Base-by-base conservation (phyloP, 2,113 vertebrate genomes). In the Carollia perspicillata region DNA sequence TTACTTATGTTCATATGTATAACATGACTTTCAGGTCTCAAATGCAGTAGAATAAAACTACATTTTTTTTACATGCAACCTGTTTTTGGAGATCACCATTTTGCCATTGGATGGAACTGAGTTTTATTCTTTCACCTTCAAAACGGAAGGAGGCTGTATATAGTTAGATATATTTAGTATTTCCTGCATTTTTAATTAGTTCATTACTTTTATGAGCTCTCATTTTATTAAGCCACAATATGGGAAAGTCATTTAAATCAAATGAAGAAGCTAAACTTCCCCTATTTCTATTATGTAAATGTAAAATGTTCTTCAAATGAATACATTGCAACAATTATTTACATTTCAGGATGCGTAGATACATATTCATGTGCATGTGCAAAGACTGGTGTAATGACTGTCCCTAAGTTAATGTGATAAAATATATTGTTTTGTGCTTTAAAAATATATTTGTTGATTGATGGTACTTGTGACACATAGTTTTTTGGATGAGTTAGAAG, bases 31-130 rank as follows among this genome's bases (percentile, higher is more conserved):
- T 89, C 5, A 71, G 44, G 23, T 12, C 53, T 6, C 7, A 51
- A 71, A 71, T 90, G 83, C 12, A 81, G 8, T 63, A 88, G 84
- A 55, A 75, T 49, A 63, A 20, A 28, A 33, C 3, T 14, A 37
- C 42, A 71, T 83, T 49, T 94, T 90, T 37, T 94, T 90, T n/a
- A 58, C 3, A 66, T 51, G 4, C 2, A 84, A 81, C 8, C 4
- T 79, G 6, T 40, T 71, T 93, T 92, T 83, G 33, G 44, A 86
- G 35, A 89, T 72, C 44, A 89, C 4, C 17, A 35, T 58, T 40
- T 93, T 40, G 1, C 14, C 17, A 16, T 47, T 35, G 47, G 33
- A 11, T 78, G 81, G 14, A 11, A 85, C 2, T 3, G 14, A 63
- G 16, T 71, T 90, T 69, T 77, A 53, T 5, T 47, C 17, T 84